Percentiles rank a stretch among this genome's conserved stretches.
phyloP scores from a whole-genome alignment of 2,113 vertebrate genomes.

The Albula goreensis region DNA sequence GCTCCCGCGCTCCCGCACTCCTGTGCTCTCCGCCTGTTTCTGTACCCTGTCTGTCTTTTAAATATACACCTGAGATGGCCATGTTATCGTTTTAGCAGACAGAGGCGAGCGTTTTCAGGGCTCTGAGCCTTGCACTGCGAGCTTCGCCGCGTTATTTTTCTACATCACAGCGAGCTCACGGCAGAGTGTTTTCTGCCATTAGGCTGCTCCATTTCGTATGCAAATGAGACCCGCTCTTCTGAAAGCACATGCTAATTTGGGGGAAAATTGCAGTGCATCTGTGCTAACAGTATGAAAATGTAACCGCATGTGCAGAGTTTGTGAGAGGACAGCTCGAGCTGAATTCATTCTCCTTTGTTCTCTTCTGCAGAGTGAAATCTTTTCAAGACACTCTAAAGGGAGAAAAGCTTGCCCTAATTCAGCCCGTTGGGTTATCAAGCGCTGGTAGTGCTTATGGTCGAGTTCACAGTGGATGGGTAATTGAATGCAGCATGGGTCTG shows the following conservation, averaged over 20 bases:
- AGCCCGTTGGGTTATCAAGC: background rate
- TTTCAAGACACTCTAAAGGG: background rate
- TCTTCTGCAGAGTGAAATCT: background rate
- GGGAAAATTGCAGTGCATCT: background rate
- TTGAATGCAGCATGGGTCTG: background rate
- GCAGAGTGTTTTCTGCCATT: background rate
- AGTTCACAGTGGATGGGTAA: background rate
- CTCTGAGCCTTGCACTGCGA: background rate
- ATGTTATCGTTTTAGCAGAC: background rate
- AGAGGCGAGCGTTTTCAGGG: background rate
- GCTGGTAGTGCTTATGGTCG: background rate
- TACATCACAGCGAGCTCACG: background rate
- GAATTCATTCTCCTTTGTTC: background rate
- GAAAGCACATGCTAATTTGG: background rate
- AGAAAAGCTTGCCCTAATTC: no score
- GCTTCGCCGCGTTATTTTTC: background rate
- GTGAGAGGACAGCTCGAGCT: background rate
- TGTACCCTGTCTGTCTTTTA: background rate
- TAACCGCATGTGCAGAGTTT: background rate
- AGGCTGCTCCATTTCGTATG: background rate
- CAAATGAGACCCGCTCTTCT: background rate
- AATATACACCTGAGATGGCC: background rate
- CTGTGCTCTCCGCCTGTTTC: background rate
- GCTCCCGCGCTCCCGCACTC: background rate
- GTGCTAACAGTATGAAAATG: background rate